Base-by-base conservation (phyloP, 2,113 vertebrate species). In the Pachypanchax playfairii region DNA sequence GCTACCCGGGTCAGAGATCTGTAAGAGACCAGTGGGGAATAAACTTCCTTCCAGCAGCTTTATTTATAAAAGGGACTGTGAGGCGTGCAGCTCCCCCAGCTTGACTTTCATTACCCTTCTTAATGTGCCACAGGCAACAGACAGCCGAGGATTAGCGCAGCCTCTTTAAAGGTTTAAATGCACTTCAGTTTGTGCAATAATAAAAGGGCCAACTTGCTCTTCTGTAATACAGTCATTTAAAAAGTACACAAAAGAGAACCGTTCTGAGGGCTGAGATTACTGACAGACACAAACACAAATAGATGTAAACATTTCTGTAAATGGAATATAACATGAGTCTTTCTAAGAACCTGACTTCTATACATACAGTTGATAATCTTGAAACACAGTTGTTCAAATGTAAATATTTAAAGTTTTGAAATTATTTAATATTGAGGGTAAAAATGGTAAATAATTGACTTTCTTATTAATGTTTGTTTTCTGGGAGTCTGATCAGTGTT, bases 21-120 rank as follows among this genome's bases (percentile, higher is more conserved):
- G 74, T 58, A 60, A 65, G 64, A 72, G 70, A 65, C 78, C 79
- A 81, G 77, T 82, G 77, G 73, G 36, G 77, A 79, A 59, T 84
- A 81, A 83, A 66, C 58, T 58, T 65, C 72, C 68, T 82, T 69
- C 81, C 77, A 70, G 71, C 79, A 69, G 83, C 82, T 85, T 87
- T 75, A 73, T 83, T 81, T 80, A 85, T 87, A 83, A 88, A 87
- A 87, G 70, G 53, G 55, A 83, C 75, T 64, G 63, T 75, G 72
- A 82, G 80, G 67, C 12, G 12, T 15, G 29, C 66, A 26, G 70
- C 53, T 70, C 73, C 68, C 75, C 62, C 31, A 61, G 67, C 79
- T 77, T 77, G 73, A 74, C 79, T 90, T 81, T 83, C 73, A 82
- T 85, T 85, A 70, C 64, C 71, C 58, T 50, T n/a, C 38, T 61